Base-by-base conservation (phyloP, 2,797 vertebrate genomes). In the Sylvilagus floridanus region DNA sequence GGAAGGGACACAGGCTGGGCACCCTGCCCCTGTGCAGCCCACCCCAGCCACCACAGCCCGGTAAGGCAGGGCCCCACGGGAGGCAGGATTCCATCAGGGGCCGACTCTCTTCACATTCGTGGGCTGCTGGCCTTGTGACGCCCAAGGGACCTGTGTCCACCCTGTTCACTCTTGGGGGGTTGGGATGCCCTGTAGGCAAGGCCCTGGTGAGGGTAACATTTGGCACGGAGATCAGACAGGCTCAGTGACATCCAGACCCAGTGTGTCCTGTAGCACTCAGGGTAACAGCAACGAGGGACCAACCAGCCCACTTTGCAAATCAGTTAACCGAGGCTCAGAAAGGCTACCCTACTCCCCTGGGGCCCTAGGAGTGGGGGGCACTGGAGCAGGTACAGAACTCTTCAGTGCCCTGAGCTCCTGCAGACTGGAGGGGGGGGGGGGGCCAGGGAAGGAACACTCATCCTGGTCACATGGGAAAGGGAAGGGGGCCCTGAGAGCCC, bases 401-500 rank as follows among this genome's bases (percentile, higher is more conserved):
- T 63, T 65, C 30, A 24, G 22, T 6, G 13, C 66, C 52, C 57
- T 42, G 32, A 63, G 66, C 2, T 62, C 69, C 88, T 24, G 12
- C 14, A 42, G 24, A 54, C 11, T 47, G 60, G 21, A 69, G 7
- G 54, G 19, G 42, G 79, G 42, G 79, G 50, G 24, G 50, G 10
- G 82, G 37, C 35, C 57, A 57, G 8, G 37, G 30, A n/a, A 35
- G 24, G 54, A 60, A 52, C 54, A 37, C 50, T 83, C 81, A 93
- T 88, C 96, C 93, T 0, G 78, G 96, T 94, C 96, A 97, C 35
- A 68, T 84, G 96, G 97, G 95, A 98, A 81, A 54, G 94, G 96
- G 32, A 16, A 63, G 30, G 26, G 52, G 24, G 96, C 97, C 96
- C 93, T 84, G 96, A 97, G 97, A 97, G 95, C 75, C 62, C 42